Evolutionary conservation across 2,888 invertebrate species (phyloP), one percentile per base, ranked within the genome.

Genomic region (Lydus trimaculatus): DNA sequence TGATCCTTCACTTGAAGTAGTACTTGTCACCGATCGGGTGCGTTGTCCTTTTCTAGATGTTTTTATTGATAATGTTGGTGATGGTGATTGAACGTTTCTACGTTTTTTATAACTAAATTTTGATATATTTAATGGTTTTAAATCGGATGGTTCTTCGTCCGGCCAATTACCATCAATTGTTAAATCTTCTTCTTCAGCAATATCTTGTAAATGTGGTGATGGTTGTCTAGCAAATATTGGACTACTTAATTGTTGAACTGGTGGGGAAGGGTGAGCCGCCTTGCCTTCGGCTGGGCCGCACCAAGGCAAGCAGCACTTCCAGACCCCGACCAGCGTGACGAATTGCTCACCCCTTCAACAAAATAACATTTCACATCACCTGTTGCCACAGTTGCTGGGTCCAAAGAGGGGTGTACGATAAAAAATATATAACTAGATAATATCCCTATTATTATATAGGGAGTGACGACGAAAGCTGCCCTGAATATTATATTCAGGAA

Each of bases 241-340:
- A 56, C 73, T 76, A 36, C 72, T 74, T 59, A 73, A 63, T 81
- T 89, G 88, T 87, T 76, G 78, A 63, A 75, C 75, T 72, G 81
- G 77, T 67, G 79, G 78, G 71, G 82, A 79, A 66, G 82, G 81
- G 71, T 81, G 77, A 67, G 79, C 81, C 76, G 82, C 81, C 82
- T 84, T 84, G 82, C 83, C 83, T 79, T 84, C 84, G 79, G 91
- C 90, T 89, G 90, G 89, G 90, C 91, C 91, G 89, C 92, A 91
- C 91, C 91, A 92, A 90, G 92, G 92, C 90, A 92, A 89, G 89
- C 92, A 92, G 89, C 92, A 92, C 89, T 91, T 91, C 91, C 92
- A 92, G 88, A 91, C 90, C 89, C 91, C 90, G 85, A 90, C 90
- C 90, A 90, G 90, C 87, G 88, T 90, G 90, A 86, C 85, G 83